Percentiles rank a stretch among this genome's conserved stretches.
Evolutionary conservation across 2,113 vertebrate genomes (phyloP).

Genomic region (Pomatostomus ruficeps): DNA sequence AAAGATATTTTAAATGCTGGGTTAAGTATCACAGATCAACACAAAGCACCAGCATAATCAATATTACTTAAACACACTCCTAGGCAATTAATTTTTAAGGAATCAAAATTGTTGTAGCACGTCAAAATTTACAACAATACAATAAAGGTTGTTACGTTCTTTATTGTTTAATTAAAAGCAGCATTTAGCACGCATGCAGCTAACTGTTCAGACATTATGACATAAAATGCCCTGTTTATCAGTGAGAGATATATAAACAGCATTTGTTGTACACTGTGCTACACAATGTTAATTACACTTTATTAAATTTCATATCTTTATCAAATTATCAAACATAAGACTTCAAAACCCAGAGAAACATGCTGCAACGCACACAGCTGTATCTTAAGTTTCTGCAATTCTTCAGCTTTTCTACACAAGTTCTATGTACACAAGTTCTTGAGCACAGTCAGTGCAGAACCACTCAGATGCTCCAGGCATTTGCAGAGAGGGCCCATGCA

Average conservation of each 20-base stretch:
- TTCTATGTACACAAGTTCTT: not conserved
- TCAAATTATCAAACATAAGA: slow-evolving; percentile 48
- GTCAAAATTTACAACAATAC: slow-evolving; percentile 77
- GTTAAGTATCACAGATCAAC: slow-evolving; percentile 81
- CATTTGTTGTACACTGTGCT: slow-evolving; percentile 39
- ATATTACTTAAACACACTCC: slow-evolving; percentile 80
- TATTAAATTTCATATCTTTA: slow-evolving; percentile 63
- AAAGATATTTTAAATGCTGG: slow-evolving; percentile 81
- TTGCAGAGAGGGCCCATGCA: not conserved
- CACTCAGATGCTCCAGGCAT: not conserved
- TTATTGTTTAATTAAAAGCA: slow-evolving; percentile 85
- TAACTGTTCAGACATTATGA: slow-evolving; percentile 64
- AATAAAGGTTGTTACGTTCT: slow-evolving; percentile 69
- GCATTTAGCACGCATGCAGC: slow-evolving; percentile 67
- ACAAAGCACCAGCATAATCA: slow-evolving; percentile 70
- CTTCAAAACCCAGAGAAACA: slow-evolving; percentile 11
- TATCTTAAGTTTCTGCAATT: not conserved
- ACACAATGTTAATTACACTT: slow-evolving; percentile 64
- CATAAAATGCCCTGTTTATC: slow-evolving; percentile 56
- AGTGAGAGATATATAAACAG: slow-evolving; percentile 29
- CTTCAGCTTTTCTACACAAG: not conserved
- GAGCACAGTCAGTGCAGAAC: not conserved
- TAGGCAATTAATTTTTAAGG: slow-evolving; percentile 82
- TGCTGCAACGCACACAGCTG: not conserved
- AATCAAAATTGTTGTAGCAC: slow-evolving; percentile 73